Evolutionary conservation across 2,797 vertebrate genomes (phyloP), one percentile per base, ranked within the genome.

Genomic region (Pogoniulus pusillus): DNA sequence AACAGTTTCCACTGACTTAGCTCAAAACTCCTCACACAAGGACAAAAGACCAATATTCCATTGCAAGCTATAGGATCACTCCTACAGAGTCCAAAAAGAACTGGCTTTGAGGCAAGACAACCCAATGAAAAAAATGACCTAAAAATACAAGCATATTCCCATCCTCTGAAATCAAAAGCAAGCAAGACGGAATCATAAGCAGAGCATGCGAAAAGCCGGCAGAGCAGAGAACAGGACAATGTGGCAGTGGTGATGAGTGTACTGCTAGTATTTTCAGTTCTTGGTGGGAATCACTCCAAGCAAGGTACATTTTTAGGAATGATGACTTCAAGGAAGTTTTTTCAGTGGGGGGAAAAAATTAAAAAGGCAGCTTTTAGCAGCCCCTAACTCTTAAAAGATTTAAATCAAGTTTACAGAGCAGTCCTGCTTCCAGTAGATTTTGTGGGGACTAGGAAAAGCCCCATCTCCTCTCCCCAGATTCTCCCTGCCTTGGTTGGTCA

Each of bases 211-310:
- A 59, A 89, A 93, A 88, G 51, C 64, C 45, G 32, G 37, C 54
- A 82, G 58, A 79, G 69, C 41, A 82, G 53, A 39, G 32, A 35
- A 78, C 26, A 79, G 23, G 55, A 78, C 39, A 66, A 65, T 16
- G 34, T 30, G 58, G 35, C 57, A 41, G 0, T 66, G 54, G 54
- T 79, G 64, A 80, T 0, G 3, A 54, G 29, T 87, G 66, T 66
- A 45, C 27, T 75, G 49, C 30, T 32, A 59, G 41, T 75, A 72
- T 47, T 90, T 87, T 87, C 62, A 87, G 83, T 90, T 83, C 70
- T 71, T 58, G 49, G 35, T 66, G 19, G 64, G 70, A 80, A 80
- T 10, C 55, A 10, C 64, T 66, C 74, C 54, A 83, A 90, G 30
- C 58, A 66, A 85, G 69, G 53, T 12, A 71, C 27, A 74, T 65